A percentile compares a stretch with the other conserved stretches of the same genome.
Conservation (phyloP, 2,113 vertebrate species). For the Engraulis encrasicolus region DNA sequence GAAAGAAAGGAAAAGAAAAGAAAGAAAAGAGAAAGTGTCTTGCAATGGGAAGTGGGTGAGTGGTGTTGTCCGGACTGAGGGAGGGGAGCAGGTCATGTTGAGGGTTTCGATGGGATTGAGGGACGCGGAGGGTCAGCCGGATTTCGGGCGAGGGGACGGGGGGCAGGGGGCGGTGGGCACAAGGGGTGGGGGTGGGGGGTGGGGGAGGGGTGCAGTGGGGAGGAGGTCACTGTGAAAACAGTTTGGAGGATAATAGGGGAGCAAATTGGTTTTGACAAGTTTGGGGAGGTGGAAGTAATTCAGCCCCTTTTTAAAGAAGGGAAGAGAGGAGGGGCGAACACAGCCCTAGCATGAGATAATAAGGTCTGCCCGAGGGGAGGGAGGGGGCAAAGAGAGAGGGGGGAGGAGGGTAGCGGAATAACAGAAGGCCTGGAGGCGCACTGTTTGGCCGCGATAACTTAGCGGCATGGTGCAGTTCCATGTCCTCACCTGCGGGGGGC, state of each 20-base stretch:
- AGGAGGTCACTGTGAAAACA: slow-evolving; percentile 75
- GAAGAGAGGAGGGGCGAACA: slow-evolving; percentile 69
- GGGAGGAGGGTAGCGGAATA: slow-evolving; percentile 52
- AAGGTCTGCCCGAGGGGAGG: slow-evolving; percentile 60
- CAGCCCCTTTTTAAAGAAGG: slow-evolving; percentile 75
- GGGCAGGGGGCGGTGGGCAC: slow-evolving; percentile 45
- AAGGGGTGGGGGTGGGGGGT: slow-evolving; percentile 58
- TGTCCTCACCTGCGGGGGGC: slow-evolving; percentile 56
- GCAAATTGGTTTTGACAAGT: slow-evolving; percentile 86
- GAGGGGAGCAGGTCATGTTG: slow-evolving; percentile 70
- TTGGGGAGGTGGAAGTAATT: slow-evolving; percentile 81
- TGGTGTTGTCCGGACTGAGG: slow-evolving; percentile 48
- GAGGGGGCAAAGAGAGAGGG: slow-evolving; percentile 45
- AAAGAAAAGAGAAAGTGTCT: slow-evolving; percentile 19
- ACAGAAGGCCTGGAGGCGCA: slow-evolving; percentile 43
- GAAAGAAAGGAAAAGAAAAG: not conserved
- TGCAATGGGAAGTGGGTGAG: not conserved
- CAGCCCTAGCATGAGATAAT: slow-evolving; percentile 81
- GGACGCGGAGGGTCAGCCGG: slow-evolving; percentile 62
- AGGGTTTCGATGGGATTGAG: slow-evolving; percentile 70
- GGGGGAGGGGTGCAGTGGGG: slow-evolving; percentile 42
- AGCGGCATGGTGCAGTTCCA: slow-evolving; percentile 17
- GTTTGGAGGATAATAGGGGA: slow-evolving; percentile 81
- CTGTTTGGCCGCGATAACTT: not conserved
- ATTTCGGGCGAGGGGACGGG: no score